Base-by-base conservation (phyloP, 1,140 invertebrate species). In the Eulimnadia texana region DNA sequence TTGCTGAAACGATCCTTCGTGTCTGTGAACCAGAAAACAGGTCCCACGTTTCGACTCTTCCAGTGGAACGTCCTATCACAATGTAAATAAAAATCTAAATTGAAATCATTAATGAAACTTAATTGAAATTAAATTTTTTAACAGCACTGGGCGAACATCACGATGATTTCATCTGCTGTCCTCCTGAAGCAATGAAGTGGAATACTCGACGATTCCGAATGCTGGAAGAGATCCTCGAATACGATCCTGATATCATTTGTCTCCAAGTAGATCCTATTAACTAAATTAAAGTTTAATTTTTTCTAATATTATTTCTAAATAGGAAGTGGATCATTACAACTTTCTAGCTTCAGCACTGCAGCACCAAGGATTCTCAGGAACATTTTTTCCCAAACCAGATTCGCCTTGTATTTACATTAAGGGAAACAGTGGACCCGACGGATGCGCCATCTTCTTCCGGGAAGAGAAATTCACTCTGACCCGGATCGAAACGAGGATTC, bases 51-150 rank as follows among this genome's bases (percentile, higher is more conserved):
- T 86, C 73, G 84, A 64, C 67, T 87, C 20, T 76, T 87, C 65
- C 84, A 86, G 66, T 87, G 84, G 84, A 87, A 87, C 69, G 77
- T 86, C 64, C 71, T 86, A 3, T 83, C 84, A 16, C 84, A 87
- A 79, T 81, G 84, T 86, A 76, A 72, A 69, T 65, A 51, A 22
- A 29, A 61, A n/a, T n/a, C n/a, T n/a, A n/a, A n/a, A n/a, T n/a
- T n/a, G n/a, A n/a, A n/a, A n/a, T n/a, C n/a, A n/a, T n/a, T n/a
- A n/a, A n/a, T n/a, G n/a, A n/a, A n/a, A n/a, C n/a, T n/a, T n/a
- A n/a, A n/a, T n/a, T n/a, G 50, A 49, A 16, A 63, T 63, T 42
- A 2, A 59, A 51, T 52, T 47, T 47, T 64, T 66, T 67, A 66
- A 58, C 68, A 88, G 86, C 84, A 61, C 72, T 89, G 29, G 84